Base-by-base conservation (phyloP, 1,140 invertebrate genomes). In the Grapholita molesta region DNA sequence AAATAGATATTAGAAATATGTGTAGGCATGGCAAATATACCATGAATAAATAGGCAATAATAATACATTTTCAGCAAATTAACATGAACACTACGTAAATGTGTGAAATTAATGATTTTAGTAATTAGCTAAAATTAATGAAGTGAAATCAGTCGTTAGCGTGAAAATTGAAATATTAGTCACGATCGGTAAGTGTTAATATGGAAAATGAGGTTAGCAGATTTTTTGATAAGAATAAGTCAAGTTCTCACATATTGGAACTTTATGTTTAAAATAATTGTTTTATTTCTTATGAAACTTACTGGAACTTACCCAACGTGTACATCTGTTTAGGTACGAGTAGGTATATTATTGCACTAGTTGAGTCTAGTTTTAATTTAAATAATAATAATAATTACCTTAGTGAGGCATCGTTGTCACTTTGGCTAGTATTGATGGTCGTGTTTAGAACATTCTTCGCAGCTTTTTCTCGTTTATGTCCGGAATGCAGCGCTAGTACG, bases 401-500 rank as follows among this genome's bases (percentile, higher is more conserved):
- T 7, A 89, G 70, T 7, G 89, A 83, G 11, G 74, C 66, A 35
- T 79, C 79, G 28, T 32, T 70, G 69, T 81, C 77, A 57, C 66
- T 73, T 73, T 88, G 85, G 52, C 79, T 86, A 2, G 77, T 77
- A 30, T 77, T 70, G 61, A 84, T 72, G 66, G 65, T 81, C 23
- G 68, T 21, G 66, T 85, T 86, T 0, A 78, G 7, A 64, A 64
- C 76, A 23, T 55, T 66, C 21, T 69, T 75, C 3, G 66, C 33
- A 21, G 73, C 64, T 12, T 64, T 70, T 55, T 85, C 89, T 18
- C 70, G 77, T 71, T 91, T 93, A 18, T 86, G 75, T 12, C 93
- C 93, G 8, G 93, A 93, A 90, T 97, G 96, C 61, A 96, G 77
- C 6, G 94, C 94, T 93, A 98, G 94, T 0, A 98, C 95, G 89